phyloP scores from a whole-genome alignment of 2,113 vertebrate genomes.

The Prinia subflava region DNA sequence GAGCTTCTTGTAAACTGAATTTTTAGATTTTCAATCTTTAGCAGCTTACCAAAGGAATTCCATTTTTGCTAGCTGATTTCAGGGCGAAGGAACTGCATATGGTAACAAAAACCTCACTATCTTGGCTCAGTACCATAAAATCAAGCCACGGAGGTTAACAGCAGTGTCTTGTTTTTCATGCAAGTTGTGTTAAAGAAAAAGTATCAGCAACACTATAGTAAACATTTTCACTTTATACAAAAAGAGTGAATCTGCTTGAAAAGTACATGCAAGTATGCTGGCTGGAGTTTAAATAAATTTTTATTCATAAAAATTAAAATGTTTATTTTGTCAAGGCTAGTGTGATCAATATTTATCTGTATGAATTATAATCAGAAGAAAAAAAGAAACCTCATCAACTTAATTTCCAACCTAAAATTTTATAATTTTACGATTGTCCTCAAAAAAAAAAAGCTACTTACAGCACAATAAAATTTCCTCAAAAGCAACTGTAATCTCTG shows the following conservation, averaged over 20 bases:
- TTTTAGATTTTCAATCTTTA: background rate
- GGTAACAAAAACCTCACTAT: background rate
- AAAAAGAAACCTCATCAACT: background rate
- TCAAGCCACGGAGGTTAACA: background rate
- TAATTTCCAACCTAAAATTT: background rate
- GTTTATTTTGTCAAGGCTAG: background rate
- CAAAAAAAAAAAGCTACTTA: conserved; percentile 1
- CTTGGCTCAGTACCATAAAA: background rate
- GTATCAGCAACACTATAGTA: background rate
- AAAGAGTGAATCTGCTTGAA: conserved; percentile 13
- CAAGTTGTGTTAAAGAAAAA: conserved; percentile 7
- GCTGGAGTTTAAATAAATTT: background rate
- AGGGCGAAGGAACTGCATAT: background rate
- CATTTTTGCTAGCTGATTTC: background rate
- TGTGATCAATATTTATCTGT: background rate
- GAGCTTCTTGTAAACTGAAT: background rate
- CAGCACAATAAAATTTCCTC: conserved; percentile 4
- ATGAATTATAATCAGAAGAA: conserved; percentile 1
- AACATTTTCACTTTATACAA: conserved; percentile 20
- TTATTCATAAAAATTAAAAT: conserved; percentile 17
- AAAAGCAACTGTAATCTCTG: conserved; percentile 5
- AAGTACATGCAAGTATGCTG: conserved; percentile 33
- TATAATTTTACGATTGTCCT: background rate
- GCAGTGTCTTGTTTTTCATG: background rate
- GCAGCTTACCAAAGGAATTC: background rate